phyloP scores from a whole-genome alignment of 2,797 vertebrate species.

The Pogoniulus pusillus region DNA sequence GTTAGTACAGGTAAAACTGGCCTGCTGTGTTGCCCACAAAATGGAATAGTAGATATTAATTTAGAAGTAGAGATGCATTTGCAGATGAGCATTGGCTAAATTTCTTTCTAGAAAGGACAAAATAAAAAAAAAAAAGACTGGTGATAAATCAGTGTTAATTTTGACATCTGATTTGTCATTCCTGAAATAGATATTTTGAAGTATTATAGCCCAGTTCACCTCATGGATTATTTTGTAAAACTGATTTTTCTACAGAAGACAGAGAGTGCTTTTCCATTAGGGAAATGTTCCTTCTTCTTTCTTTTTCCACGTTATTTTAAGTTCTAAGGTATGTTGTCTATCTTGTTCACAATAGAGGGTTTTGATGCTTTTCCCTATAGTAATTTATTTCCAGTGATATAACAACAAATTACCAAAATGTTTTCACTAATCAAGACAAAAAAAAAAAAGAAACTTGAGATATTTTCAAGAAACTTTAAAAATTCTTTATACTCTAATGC shows the following conservation, averaged over 20 bases:
- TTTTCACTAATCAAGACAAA: background rate
- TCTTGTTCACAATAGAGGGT: background rate
- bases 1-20: constrained; percentile 17
- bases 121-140: background rate
- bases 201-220: background rate
- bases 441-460: background rate
- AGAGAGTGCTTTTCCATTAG: background rate
- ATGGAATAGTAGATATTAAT: constrained; percentile 26
- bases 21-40: constrained; percentile 27
- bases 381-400: background rate
- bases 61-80: constrained; percentile 52
- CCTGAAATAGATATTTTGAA: constrained; percentile 25
- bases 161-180: constrained; percentile 26
- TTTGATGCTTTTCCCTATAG: background rate
- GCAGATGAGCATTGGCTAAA: constrained; percentile 56
- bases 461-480: background rate
- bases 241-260: background rate
- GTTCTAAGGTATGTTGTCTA: background rate
- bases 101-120: background rate
- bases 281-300: background rate
- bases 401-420: background rate
- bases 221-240: background rate
- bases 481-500: background rate
- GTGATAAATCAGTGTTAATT: background rate
- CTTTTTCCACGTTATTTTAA: background rate